These are phyloP conservation scores for Benthosema pterotum DNA, from an alignment of 2,797 vertebrate species.

Conservation along the genomic window DNA sequence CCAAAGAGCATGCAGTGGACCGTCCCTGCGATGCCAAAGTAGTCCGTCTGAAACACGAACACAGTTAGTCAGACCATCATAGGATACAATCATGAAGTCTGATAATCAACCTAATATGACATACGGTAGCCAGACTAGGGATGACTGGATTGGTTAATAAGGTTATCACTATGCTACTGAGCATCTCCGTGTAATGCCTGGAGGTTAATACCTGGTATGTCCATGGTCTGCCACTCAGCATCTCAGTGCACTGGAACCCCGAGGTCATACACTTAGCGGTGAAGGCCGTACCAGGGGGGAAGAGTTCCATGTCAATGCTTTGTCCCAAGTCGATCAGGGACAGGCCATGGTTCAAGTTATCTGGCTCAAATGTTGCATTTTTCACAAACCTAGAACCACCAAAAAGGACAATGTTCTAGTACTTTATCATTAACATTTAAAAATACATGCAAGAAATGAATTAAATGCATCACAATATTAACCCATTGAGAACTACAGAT, in stretches of 20 bases:
- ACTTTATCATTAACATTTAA: too few relatives aligned
- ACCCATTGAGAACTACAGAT: too few relatives aligned
- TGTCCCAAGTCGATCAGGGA: slow-evolving; percentile 92
- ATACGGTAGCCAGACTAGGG: too few relatives aligned
- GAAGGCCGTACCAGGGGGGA: slow-evolving; percentile 87
- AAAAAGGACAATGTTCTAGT: neutral
- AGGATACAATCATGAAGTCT: neutral
- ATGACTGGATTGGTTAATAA: too few relatives aligned
- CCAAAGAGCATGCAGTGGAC: slow-evolving; percentile 93
- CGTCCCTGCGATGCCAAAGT: slow-evolving; percentile 90
- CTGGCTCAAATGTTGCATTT: slow-evolving; percentile 73
- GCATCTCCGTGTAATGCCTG: too few relatives aligned
- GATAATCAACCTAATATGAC: too few relatives aligned
- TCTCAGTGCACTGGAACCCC: slow-evolving; percentile 93
- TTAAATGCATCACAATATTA: too few relatives aligned
- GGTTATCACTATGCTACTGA: too few relatives aligned
- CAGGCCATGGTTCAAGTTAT: slow-evolving; percentile 84
- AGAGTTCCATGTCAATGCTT: slow-evolving; percentile 92
- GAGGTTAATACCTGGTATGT: slow-evolving; percentile 88
- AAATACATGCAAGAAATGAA: too few relatives aligned
- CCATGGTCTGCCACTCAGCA: slow-evolving; percentile 90
- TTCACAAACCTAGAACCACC: slow-evolving; percentile 85
- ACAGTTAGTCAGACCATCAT: slow-evolving; percentile 1
- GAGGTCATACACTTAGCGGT: slow-evolving; percentile 89
- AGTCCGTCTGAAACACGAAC: slow-evolving; percentile 84